These are phyloP conservation scores for Ctenicera cuprea DNA, from an alignment of 2,888 invertebrate genomes.

Conservation along the genomic window DNA sequence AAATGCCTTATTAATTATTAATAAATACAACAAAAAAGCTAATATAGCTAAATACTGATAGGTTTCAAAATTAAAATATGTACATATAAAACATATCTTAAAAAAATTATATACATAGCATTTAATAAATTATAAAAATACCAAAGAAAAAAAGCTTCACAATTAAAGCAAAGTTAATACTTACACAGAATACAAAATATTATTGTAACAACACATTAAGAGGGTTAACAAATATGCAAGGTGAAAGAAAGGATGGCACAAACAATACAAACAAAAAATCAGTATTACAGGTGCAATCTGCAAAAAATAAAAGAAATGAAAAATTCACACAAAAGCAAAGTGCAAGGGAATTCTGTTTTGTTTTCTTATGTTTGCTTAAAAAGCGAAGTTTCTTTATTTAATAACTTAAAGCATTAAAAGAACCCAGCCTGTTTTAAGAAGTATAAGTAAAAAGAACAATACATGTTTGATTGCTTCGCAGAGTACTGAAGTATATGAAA, in stretches of 20 bases:
- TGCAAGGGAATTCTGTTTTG: background rate
- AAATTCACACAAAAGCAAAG: conserved; percentile 34
- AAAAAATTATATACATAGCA: conserved; percentile 22
- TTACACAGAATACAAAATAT: conserved; percentile 31
- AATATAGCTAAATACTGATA: conserved; percentile 37
- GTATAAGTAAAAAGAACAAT: too few species aligned
- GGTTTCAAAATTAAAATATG: conserved; percentile 1
- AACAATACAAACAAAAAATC: conserved; percentile 66
- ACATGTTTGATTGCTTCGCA: too few species aligned
- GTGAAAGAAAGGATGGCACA: conserved; percentile 64
- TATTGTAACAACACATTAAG: conserved; percentile 53
- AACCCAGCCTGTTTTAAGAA: too few species aligned
- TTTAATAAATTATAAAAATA: conserved; percentile 9
- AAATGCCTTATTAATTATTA: conserved; percentile 40
- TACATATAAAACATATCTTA: conserved; percentile 22
- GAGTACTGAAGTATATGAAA: too few species aligned
- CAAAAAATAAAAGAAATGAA: conserved; percentile 55
- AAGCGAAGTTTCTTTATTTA: too few species aligned
- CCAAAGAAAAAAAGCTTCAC: conserved; percentile 6
- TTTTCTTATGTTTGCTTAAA: background rate
- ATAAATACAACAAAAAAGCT: conserved; percentile 39
- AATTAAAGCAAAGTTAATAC: conserved; percentile 18
- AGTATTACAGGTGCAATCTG: conserved; percentile 59
- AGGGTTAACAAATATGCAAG: conserved; percentile 62
- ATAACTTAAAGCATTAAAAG: too few species aligned